phyloP scores from a whole-genome alignment of 2,113 vertebrate species.

The Pteruthius melanotis region DNA sequence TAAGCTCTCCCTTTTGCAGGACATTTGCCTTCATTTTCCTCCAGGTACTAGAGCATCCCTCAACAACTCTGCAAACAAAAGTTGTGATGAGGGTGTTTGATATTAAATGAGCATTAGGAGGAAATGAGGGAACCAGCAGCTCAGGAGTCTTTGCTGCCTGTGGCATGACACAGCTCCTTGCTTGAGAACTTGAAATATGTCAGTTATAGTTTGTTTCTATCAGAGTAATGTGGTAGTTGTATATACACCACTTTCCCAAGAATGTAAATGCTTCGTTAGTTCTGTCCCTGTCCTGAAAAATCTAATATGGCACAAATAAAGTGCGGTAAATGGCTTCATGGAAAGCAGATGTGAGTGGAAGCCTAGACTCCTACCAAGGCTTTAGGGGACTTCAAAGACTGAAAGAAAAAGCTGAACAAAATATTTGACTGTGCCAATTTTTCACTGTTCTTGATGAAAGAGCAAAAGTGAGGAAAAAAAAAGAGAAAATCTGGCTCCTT shows the following conservation, averaged over 20 bases:
- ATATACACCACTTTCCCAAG: conserved; percentile 33
- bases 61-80: not conserved
- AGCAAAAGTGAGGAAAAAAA: conserved; percentile 42
- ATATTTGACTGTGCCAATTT: conserved; percentile 65
- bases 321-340: conserved; percentile 63
- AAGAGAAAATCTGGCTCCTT: conserved; percentile 44
- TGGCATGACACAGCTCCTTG: not conserved
- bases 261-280: conserved; percentile 60
- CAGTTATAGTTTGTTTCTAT: conserved; percentile 26
- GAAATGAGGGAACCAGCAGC: not conserved
- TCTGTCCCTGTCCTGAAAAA: conserved; percentile 63
- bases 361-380: conserved; percentile 56
- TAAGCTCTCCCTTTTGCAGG: not conserved
- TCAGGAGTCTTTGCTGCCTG: not conserved
- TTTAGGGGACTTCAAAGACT: conserved; percentile 64
- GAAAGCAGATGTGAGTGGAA: conserved; percentile 71
- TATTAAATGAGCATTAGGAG: not conserved
- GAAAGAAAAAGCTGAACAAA: conserved; percentile 63
- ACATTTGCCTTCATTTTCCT: not conserved
- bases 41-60: not conserved
- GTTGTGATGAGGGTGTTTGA: not conserved
- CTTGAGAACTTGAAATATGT: not conserved
- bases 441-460: conserved; percentile 70
- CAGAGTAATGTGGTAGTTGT: conserved; percentile 52
- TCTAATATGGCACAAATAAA: conserved; percentile 68